phyloP scores from a whole-genome alignment of 2,888 invertebrate species.

The Xestobium rufovillosum region DNA sequence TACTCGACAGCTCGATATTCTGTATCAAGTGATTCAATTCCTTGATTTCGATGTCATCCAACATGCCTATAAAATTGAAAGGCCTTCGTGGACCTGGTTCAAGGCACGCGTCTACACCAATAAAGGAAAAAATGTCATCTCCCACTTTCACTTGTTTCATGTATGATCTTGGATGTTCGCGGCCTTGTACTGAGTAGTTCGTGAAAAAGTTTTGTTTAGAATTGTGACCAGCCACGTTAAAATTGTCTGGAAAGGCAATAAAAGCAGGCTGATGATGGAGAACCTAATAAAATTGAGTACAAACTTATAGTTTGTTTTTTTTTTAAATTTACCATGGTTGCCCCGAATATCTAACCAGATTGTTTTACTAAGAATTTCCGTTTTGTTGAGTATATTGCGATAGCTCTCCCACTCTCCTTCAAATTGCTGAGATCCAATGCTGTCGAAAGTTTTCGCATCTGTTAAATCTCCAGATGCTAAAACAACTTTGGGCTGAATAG shows the following conservation, averaged over 20 bases:
- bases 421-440: constrained; percentile 73
- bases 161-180: constrained; percentile 63
- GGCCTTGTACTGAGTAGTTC: constrained; percentile 75
- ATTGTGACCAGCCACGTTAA: constrained; percentile 65
- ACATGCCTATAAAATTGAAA: constrained; percentile 81
- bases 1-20: constrained; percentile 45
- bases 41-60: constrained; percentile 52
- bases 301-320: neutral
- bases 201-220: constrained; percentile 68
- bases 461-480: constrained; percentile 84
- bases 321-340: constrained; percentile 67
- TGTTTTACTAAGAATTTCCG: constrained; percentile 59
- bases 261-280: neutral
- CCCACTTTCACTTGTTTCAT: constrained; percentile 53
- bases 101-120: constrained; percentile 80
- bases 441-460: constrained; percentile 74
- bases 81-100: constrained; percentile 81
- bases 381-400: constrained; percentile 58
- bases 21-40: constrained; percentile 51
- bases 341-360: constrained; percentile 85
- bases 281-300: neutral
- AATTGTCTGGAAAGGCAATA: constrained; percentile 64
- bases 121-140: constrained; percentile 64
- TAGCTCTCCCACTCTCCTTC: constrained; percentile 79
- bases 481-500: constrained; percentile 68